Evolutionary conservation across 1,140 invertebrate genomes (phyloP).

Genomic region (Harpegnathos saltator): DNA sequence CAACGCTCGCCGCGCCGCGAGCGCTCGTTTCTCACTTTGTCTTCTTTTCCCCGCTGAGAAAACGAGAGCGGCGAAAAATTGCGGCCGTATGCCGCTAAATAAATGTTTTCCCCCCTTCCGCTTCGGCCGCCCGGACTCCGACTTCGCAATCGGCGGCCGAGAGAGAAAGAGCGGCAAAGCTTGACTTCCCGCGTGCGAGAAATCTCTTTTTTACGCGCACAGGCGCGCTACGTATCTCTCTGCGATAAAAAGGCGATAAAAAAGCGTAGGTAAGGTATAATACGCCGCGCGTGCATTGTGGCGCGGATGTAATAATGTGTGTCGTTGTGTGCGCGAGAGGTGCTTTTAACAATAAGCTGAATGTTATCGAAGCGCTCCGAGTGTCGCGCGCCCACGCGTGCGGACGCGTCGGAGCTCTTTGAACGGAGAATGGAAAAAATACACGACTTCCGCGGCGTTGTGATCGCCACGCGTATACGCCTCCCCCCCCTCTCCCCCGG

Average conservation of each 20-base stretch:
- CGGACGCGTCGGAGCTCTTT: background rate
- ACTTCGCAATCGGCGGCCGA: background rate
- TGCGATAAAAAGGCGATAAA: too few relatives aligned
- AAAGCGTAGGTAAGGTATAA: background rate
- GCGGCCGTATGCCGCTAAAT: background rate
- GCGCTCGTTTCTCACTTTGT: too few relatives aligned
- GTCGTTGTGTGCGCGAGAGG: too few relatives aligned
- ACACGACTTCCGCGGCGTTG: background rate
- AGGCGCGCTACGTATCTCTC: too few relatives aligned
- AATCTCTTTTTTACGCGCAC: background rate
- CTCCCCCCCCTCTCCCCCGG: too few relatives aligned
- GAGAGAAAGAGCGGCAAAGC: conserved; percentile 54
- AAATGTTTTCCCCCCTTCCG: background rate
- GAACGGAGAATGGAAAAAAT: conserved; percentile 16
- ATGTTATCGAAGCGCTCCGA: background rate
- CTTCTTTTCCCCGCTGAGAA: too few relatives aligned
- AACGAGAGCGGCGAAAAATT: background rate
- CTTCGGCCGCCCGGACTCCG: background rate
- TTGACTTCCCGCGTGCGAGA: conserved; percentile 56
- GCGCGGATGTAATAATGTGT: background rate
- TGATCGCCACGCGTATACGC: background rate
- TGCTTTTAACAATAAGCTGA: background rate
- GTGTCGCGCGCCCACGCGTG: background rate
- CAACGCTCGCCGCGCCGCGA: background rate
- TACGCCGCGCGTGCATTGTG: background rate